Conservation (phyloP, 2,888 invertebrate species). For the Lissonota sp. region DNA sequence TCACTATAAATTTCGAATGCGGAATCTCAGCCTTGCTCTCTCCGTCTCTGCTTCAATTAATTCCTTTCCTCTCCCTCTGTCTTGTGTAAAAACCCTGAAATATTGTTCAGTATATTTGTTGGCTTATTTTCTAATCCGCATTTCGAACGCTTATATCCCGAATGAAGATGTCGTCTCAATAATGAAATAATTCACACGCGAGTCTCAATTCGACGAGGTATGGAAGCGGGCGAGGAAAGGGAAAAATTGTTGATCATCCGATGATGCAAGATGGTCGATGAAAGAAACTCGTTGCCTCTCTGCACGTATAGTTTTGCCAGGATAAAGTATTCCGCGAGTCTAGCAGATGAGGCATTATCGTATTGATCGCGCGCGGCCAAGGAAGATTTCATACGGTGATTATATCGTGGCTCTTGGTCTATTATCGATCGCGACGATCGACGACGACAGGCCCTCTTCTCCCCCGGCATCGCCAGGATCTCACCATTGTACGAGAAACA, state of each 20-base stretch:
- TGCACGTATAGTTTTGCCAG: conserved; percentile 43
- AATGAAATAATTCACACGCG: not conserved
- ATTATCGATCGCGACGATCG: conserved; percentile 75
- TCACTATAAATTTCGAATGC: conserved; percentile 36
- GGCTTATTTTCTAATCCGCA: not conserved
- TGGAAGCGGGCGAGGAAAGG: not conserved
- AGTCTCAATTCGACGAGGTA: not conserved
- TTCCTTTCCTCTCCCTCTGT: not conserved
- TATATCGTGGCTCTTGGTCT: conserved; percentile 71
- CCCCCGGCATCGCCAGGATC: conserved; percentile 37
- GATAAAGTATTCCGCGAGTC: conserved; percentile 78
- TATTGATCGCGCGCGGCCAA: conserved; percentile 76
- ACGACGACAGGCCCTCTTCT: conserved; percentile 71
- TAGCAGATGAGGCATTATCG: conserved; percentile 74
- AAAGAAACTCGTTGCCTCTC: conserved; percentile 15
- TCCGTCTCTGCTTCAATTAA: not conserved
- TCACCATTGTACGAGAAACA: conserved; percentile 82
- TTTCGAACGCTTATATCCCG: not conserved
- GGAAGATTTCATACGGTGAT: conserved; percentile 81
- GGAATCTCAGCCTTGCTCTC: not conserved
- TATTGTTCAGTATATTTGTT: too few relatives aligned
- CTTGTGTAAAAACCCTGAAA: not conserved
- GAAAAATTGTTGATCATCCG: not conserved
- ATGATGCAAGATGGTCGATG: conserved; percentile 17
- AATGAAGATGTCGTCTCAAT: conserved; percentile 7